Conservation (phyloP, 2,113 vertebrate genomes). For the Stercorarius parasiticus region DNA sequence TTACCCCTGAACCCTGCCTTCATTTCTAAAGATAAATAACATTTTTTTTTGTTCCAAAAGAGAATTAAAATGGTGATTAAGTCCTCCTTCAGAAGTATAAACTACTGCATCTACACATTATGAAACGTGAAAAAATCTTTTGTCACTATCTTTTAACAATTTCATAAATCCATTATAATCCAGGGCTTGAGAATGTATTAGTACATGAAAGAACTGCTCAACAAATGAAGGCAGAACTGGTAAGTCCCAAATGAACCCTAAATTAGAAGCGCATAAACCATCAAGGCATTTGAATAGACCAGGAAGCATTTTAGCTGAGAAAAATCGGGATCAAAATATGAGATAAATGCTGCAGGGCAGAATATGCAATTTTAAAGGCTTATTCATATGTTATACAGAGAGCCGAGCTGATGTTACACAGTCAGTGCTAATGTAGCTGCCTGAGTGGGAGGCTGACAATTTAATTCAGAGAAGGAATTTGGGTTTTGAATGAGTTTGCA, state of each 20-base stretch:
- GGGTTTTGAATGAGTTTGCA: conserved; percentile 25
- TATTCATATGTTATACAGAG: conserved; percentile 32
- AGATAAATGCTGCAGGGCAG: conserved; percentile 48
- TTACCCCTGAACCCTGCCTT: neutral
- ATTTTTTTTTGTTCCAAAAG: neutral
- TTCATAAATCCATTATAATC: conserved; percentile 3
- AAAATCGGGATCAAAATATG: conserved; percentile 40
- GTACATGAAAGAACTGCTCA: neutral
- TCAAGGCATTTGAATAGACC: neutral
- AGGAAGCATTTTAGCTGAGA: neutral
- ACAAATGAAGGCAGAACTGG: neutral
- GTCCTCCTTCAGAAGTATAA: neutral
- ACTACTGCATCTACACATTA: neutral
- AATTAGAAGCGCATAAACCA: neutral
- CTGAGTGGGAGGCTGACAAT: conserved; percentile 47
- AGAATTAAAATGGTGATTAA: neutral
- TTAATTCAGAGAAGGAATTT: conserved; percentile 41
- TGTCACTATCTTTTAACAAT: neutral
- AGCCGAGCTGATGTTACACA: conserved; percentile 32
- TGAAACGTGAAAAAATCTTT: conserved; percentile 1
- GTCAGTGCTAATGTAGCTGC: conserved; percentile 34
- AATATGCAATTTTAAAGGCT: conserved; percentile 47
- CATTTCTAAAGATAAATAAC: neutral
- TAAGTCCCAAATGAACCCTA: conserved; percentile 35
- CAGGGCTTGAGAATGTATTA: neutral